Base-by-base conservation (phyloP, 2,113 vertebrate species). In the Lepus timidus region DNA sequence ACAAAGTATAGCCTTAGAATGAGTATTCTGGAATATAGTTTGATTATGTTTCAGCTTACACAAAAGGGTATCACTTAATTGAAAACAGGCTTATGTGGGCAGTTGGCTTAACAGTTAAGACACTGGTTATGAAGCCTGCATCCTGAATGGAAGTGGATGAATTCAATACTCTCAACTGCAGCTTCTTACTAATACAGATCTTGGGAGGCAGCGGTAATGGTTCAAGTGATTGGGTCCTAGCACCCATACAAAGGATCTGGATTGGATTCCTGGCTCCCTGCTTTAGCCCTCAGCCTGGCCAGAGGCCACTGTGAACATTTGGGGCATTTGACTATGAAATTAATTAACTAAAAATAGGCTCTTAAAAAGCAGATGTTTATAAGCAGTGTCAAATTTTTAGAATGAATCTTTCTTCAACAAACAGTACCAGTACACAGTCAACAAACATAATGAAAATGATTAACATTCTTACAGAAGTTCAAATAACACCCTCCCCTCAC, bases 31-130 rank as follows among this genome's bases (percentile, higher is more conserved):
- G 70, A 85, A 31, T 33, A 65, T 2, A 93, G 11, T 87, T 51
- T 93, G 44, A 80, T 76, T 89, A 93, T 82, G 27, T 94, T 82
- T 82, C 22, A 79, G n/a, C 75, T 91, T 88, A 87, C 9, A 83
- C n/a, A 65, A 88, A 88, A 75, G 31, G 4, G 1, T 87, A 80
- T 44, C 36, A 70, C 36, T 79, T 71, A 83, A 64, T 16, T 94
- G 33, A 91, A 58, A 89, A 83, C 9, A 70, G 52, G n/a, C 33
- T 91, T 33, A 58, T 14, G 55, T 58, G 55, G 55, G 4, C 55
- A 58, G 55, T 19, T 58, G 55, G 17, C 55, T 19, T 19, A 58
- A 19, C 55, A 58, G 55, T 58, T 14, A 58, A 58, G 44, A 58
- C 55, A 58, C 13, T 4, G 55, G 55, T 58, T 58, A 13, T 16